Evolutionary conservation across 2,888 invertebrate species (phyloP).

Genomic region (Dynastes maya): DNA sequence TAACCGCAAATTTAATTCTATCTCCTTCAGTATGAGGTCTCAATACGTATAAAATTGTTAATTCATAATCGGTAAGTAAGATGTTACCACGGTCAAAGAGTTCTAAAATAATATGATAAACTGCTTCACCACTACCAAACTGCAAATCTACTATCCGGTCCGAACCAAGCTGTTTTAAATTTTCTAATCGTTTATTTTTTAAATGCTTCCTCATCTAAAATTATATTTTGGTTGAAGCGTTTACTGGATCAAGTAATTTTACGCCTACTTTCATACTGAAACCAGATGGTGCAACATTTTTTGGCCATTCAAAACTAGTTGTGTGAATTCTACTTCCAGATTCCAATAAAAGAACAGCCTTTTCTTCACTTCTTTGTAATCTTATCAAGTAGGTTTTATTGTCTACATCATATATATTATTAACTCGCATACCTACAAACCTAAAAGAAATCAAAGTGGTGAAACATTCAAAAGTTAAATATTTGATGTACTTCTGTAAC

Average conservation of each 20-base stretch:
- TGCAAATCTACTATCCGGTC: slow-evolving; percentile 96
- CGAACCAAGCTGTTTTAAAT: slow-evolving; percentile 87
- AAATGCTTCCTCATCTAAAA: slow-evolving; percentile 93
- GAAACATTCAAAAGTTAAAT: slow-evolving; percentile 55
- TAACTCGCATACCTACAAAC: slow-evolving; percentile 92
- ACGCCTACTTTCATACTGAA: slow-evolving; percentile 94
- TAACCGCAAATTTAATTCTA: slow-evolving; percentile 91
- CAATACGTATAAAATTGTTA: slow-evolving; percentile 93
- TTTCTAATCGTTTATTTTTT: slow-evolving; percentile 94
- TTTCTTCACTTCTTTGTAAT: slow-evolving; percentile 88
- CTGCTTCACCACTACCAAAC: slow-evolving; percentile 94
- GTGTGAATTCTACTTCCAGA: slow-evolving; percentile 95
- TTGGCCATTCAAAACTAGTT: slow-evolving; percentile 98
- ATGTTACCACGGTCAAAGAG: slow-evolving; percentile 97
- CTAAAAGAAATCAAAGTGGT: slow-evolving; percentile 70
- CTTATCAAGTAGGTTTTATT: slow-evolving; percentile 95
- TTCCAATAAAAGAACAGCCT: slow-evolving; percentile 91
- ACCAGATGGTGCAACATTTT: slow-evolving; percentile 94
- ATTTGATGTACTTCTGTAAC: slow-evolving; percentile 80
- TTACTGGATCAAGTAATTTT: background rate
- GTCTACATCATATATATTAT: slow-evolving; percentile 98
- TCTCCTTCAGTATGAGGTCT: slow-evolving; percentile 94
- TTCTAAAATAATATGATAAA: slow-evolving; percentile 96
- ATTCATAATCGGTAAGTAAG: slow-evolving; percentile 91
- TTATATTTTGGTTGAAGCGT: background rate